Base-by-base conservation (phyloP, 1,140 invertebrate species). In the Achatina immaculata region DNA sequence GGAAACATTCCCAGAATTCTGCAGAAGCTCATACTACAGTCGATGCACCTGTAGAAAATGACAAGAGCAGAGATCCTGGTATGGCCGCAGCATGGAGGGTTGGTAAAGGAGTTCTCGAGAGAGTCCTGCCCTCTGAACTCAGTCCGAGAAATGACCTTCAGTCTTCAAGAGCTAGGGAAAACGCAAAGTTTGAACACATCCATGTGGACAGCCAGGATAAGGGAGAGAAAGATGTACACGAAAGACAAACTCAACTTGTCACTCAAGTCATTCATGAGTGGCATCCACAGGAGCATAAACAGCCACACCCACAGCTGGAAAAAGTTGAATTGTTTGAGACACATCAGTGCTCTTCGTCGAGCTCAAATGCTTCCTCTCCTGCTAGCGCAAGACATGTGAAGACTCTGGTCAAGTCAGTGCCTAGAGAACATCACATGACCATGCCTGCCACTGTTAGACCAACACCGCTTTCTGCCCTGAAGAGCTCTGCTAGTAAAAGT, bases 241-340 rank as follows among this genome's bases (percentile, higher is more conserved):
- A 55, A 19, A 7, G 48, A 55, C 48, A 55, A 9, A 14, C 24
- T 3, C 48, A 14, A 55, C 48, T 21, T 24, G 24, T 55, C 48
- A 55, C 21, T 45, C 43, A 45, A 19, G 7, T 9, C 7, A 45
- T 9, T 9, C 19, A 45, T 45, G 43, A 45, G 19, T 19, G 19
- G 19, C 48, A 21, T 14, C 4, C 16, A 2, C 16, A 55, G 21
- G 16, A 14, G 6, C 48, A 66, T 14, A 34, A 9, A 7, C 2
- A 31, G 9, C 31, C 28, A 38, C 68, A 42, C n/a, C 45, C 72
- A n/a, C 72, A 55, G 3, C 40, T 74, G 14, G 72, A 48, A n/a
- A 48, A 74, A 48, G 72, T 74, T 19, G 68, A 42, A 1, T 43
- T 71, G 21, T 66, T 66, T 66, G 68, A 71, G 11, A 21, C 48